Conservation (phyloP, 2,113 vertebrate species). For the Otolemur garnettii region DNA sequence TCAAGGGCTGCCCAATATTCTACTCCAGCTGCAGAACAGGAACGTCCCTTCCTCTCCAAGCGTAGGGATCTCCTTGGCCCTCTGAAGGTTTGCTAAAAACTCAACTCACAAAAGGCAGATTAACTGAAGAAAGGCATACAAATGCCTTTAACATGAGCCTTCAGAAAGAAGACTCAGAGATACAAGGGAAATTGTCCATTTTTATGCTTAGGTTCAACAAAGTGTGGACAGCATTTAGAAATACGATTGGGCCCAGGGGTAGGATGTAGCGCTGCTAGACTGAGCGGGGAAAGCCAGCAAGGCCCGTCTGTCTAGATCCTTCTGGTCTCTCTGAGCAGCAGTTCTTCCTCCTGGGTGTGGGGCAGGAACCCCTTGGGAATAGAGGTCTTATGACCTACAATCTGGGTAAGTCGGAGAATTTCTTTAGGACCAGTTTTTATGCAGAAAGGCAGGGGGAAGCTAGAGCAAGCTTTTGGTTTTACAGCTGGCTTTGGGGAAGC, state of each 20-base stretch:
- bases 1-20: rapidly evolving
- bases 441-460: background rate
- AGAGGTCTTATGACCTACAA: background rate
- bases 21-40: background rate
- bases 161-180: background rate
- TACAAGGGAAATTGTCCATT: background rate
- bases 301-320: background rate
- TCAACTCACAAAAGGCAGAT: background rate
- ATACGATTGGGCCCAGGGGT: background rate
- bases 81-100: too few species aligned
- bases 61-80: background rate
- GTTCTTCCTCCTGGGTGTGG: background rate
- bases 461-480: background rate
- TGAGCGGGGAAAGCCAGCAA: background rate
- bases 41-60: background rate
- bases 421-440: background rate
- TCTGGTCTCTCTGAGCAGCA: background rate
- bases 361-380: background rate
- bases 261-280: background rate
- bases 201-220: background rate
- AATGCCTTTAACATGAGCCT: background rate
- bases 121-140: background rate
- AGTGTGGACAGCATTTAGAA: too few species aligned
- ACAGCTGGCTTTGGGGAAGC: background rate
- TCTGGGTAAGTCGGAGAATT: background rate